phyloP scores from a whole-genome alignment of 2,888 invertebrate species.

The Augochlorella aurata region DNA sequence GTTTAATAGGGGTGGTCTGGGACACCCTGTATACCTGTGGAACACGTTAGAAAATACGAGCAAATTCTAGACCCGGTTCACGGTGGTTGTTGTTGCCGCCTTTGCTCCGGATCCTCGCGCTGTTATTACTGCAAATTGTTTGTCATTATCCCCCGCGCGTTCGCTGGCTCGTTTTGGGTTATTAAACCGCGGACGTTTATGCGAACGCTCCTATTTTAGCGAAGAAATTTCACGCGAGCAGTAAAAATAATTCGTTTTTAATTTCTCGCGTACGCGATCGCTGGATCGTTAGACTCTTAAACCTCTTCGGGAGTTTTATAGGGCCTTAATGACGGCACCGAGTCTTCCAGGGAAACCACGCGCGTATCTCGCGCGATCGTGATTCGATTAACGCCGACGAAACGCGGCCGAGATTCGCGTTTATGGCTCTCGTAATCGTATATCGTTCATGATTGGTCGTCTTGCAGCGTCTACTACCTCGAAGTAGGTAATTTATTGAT shows the following conservation, averaged over 20 bases:
- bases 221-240: neutral
- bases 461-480: too few species aligned
- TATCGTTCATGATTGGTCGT: too few species aligned
- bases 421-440: too few species aligned
- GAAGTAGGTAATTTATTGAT: too few species aligned
- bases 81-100: neutral
- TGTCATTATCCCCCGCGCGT: neutral
- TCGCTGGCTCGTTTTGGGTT: neutral
- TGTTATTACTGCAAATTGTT: conserved; percentile 1
- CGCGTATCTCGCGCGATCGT: too few species aligned
- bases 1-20: too few species aligned
- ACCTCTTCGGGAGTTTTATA: too few species aligned
- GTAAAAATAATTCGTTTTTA: neutral
- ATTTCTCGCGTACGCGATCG: neutral
- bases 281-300: neutral
- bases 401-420: too few species aligned
- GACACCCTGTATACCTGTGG: neutral
- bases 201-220: neutral
- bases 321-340: too few species aligned
- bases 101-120: neutral
- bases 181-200: neutral
- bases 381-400: too few species aligned
- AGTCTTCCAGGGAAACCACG: too few species aligned
- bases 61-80: neutral
- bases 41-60: neutral